A percentile compares a stretch with the other conserved stretches of the same genome.
These are phyloP conservation scores for Polyommatus iphigenia DNA, from an alignment of 2,888 invertebrate species.

Conservation along the genomic window DNA sequence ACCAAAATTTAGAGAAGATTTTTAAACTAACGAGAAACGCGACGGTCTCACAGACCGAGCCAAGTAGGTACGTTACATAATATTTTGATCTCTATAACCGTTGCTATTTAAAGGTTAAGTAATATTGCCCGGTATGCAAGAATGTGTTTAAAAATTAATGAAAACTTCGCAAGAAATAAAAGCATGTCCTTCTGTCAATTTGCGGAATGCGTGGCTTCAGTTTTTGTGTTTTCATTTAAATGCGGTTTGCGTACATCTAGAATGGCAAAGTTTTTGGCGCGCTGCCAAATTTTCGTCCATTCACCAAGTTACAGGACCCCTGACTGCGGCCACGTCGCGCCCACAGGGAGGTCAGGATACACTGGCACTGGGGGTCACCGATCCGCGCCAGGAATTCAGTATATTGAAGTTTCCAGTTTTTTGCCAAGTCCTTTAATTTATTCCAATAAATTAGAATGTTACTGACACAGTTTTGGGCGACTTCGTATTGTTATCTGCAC, in stretches of 20 bases:
- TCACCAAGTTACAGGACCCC: slow-evolving; percentile 20
- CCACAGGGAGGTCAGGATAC: slow-evolving; percentile 27
- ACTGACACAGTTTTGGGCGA: neutral
- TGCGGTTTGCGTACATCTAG: slow-evolving; percentile 64
- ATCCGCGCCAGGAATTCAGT: slow-evolving; percentile 29
- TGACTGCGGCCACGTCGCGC: neutral
- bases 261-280: slow-evolving; percentile 54
- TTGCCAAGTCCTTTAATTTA: slow-evolving; percentile 17
- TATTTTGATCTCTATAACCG: too few species aligned
- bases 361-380: slow-evolving; percentile 40
- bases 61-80: too few species aligned
- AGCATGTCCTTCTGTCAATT: slow-evolving; percentile 2
- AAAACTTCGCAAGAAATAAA: neutral
- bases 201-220: slow-evolving; percentile 36
- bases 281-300: slow-evolving; percentile 58
- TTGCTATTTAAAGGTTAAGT: too few species aligned
- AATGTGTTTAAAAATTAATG: neutral
- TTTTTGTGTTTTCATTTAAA: slow-evolving; percentile 61
- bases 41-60: too few species aligned
- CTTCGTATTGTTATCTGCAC: neutral
- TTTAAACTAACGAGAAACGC: too few species aligned
- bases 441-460: slow-evolving; percentile 18
- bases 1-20: too few species aligned
- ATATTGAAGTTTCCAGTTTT: slow-evolving; percentile 24
- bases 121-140: too few species aligned